Evolutionary conservation across 2,113 vertebrate genomes (phyloP), one percentile per base, ranked within the genome.

Genomic region (Plotosus lineatus): DNA sequence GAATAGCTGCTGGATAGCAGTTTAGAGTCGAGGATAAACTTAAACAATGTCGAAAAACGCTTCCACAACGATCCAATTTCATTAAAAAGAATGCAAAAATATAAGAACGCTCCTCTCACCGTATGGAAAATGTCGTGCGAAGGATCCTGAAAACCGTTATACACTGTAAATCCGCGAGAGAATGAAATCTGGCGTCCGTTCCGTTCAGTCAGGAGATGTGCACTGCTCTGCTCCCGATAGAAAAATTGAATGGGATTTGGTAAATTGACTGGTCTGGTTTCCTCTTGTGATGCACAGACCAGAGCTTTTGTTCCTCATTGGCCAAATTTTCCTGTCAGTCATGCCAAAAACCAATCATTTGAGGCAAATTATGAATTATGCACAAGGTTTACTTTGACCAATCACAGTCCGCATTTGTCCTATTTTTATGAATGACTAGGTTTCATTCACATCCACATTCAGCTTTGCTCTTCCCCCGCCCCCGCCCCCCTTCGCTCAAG

Each of bases 371-470:
- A 74, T 89, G 56, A 85, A 88, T 89, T 86, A 91, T 91, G 31
- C 56, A 90, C 58, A 0, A 86, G 9, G 4, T 9, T 2, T 17
- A 2, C 3, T 10, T 55, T 6, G 69, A 56, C 93, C 92, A 93
- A 93, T 94, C 90, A 60, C 63, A 74, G 84, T 66, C 73, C 73
- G 19, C 21, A 77, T 58, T 40, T 14, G 87, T 81, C 85, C 89
- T 93, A 88, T 92, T 91, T 94, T 94, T 93, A 92, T 94, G 92
- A 94, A 94, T 94, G 93, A 92, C 86, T 93, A 87, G 89, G 90
- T 91, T 94, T 94, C 92, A 94, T 94, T 94, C 92, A 93, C 78
- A 79, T 80, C 82, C 77, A 71, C 60, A 56, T 75, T 79, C 46
- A 80, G 83, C 80, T 56, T 72, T 77, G 73, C 77, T 84, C 85